Evolutionary conservation across 2,888 invertebrate genomes (phyloP), one percentile per base, ranked within the genome.

Genomic region (Tromatobia lineatoria): DNA sequence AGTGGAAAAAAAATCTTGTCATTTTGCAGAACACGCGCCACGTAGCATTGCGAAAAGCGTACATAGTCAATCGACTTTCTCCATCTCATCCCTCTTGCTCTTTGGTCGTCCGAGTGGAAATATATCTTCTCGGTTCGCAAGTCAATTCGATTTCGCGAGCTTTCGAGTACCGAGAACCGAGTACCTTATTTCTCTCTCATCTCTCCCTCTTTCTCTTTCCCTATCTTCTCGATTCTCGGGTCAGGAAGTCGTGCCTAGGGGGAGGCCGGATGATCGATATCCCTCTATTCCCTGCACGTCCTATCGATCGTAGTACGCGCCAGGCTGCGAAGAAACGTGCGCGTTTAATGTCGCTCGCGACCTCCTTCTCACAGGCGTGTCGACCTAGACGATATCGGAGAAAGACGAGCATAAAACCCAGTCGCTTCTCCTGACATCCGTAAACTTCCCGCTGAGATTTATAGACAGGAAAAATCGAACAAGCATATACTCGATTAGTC

Each of bases 31-130:
- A 50, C n/a, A 18, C 13, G 25, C 23, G 8, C 6, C 11, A 57
- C 57, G 57, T 11, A 57, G 13, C 57, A 25, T 10, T 38, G 64
- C 20, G 10, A 38, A 42, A 64, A 67, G 52, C 45, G 54, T 52
- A 52, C 45, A 76, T 69, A 76, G 67, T 13, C 87, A 86, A 86
- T 86, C 88, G 89, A 86, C 88, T 88, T 89, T 89, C 88, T 89
- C 88, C 86, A 86, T 87, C 70, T 54, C 57, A 52, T 20, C 76
- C 74, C 57, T 69, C 45, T 25, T 80, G 25, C 66, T 70, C 75
- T 54, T 70, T 61, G 47, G 15, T 76, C 54, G 71, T 76, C 64
- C 76, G 69, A 54, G 69, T 59, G 78, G 80, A 85, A 80, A 81
- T 79, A 75, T 74, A 82, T 64, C 11, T 82, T 82, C 74, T 47